Evolutionary conservation across 2,888 invertebrate species (phyloP).

Genomic region (Nysson spinosus): DNA sequence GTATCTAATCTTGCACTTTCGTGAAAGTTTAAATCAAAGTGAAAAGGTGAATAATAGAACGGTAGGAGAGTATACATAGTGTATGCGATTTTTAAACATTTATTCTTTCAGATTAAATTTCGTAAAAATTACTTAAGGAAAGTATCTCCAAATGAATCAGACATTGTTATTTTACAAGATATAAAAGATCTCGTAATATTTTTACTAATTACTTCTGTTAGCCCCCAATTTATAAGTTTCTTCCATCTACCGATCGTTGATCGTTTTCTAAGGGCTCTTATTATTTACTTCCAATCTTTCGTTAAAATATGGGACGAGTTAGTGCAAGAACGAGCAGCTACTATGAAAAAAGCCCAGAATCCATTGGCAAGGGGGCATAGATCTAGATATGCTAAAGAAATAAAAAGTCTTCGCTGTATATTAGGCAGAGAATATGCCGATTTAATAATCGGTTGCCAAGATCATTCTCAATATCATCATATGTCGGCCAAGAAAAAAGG

Average conservation of each 20-base stretch:
- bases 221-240: constrained; percentile 81
- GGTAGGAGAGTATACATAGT: no score
- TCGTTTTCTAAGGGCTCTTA: constrained; percentile 82
- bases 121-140: constrained; percentile 81
- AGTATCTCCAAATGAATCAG: constrained; percentile 78
- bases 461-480: constrained; percentile 79
- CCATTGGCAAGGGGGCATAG: constrained; percentile 67
- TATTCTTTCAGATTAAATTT: constrained; percentile 79
- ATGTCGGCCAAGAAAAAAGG: constrained; percentile 73
- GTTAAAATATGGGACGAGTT: constrained; percentile 82
- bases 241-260: constrained; percentile 81
- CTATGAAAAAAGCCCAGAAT: constrained; percentile 65
- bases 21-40: constrained; percentile 64
- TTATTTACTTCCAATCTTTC: constrained; percentile 82
- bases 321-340: constrained; percentile 78
- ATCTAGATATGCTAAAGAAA: constrained; percentile 76
- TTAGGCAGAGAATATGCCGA: constrained; percentile 82
- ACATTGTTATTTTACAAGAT: constrained; percentile 82
- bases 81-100: constrained; percentile 4
- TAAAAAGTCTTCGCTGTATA: constrained; percentile 81
- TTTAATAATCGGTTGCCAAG: constrained; percentile 79
- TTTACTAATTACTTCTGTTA: constrained; percentile 80
- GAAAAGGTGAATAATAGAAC: constrained; percentile 64
- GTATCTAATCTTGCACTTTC: constrained; percentile 65
- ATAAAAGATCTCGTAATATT: constrained; percentile 80